Evolutionary conservation across 2,888 invertebrate genomes (phyloP).

Genomic region (Scaptomyza flava): DNA sequence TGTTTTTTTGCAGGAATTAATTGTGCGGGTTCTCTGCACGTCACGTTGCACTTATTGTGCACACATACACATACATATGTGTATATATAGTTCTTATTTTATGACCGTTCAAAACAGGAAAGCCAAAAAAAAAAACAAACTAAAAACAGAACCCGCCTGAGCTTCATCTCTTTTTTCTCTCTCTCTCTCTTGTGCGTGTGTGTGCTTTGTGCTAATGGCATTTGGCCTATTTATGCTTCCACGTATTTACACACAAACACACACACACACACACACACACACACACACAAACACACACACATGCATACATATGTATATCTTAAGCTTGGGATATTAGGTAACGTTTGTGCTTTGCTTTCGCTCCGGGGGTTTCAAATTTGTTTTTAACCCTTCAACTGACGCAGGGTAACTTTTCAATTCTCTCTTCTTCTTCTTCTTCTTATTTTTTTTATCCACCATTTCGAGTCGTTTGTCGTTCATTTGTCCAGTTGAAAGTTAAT

Average conservation of each 20-base stretch:
- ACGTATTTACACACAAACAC: conserved; percentile 55
- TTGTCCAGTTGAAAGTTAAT: conserved; percentile 66
- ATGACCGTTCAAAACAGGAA: conserved; percentile 49
- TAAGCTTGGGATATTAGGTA: conserved; percentile 62
- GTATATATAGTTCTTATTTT: conserved; percentile 6
- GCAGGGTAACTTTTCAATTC: conserved; percentile 56
- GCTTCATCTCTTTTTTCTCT: conserved; percentile 32
- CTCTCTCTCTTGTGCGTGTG: conserved; percentile 1
- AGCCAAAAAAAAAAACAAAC: conserved; percentile 46
- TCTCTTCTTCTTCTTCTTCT: conserved; percentile 1
- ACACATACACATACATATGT: conserved; percentile 15
- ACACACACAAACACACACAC: conserved; percentile 11
- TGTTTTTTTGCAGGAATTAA: conserved; percentile 61
- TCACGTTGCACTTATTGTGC: conserved; percentile 36
- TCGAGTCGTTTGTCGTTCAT: conserved; percentile 16
- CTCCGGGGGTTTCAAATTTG: conserved; percentile 66
- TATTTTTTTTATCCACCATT: conserved; percentile 10
- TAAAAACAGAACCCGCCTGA: conserved; percentile 46
- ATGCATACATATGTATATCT: conserved; percentile 7
- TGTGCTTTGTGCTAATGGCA: conserved; percentile 77
- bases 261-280: conserved; percentile 6
- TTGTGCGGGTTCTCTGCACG: conserved; percentile 71
- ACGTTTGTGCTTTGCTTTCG: conserved; percentile 42
- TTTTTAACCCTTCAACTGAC: conserved; percentile 61
- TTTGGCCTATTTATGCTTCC: conserved; percentile 83